These are phyloP conservation scores for Microchirus variegatus DNA, from an alignment of 2,797 vertebrate species.

Conservation along the genomic window DNA sequence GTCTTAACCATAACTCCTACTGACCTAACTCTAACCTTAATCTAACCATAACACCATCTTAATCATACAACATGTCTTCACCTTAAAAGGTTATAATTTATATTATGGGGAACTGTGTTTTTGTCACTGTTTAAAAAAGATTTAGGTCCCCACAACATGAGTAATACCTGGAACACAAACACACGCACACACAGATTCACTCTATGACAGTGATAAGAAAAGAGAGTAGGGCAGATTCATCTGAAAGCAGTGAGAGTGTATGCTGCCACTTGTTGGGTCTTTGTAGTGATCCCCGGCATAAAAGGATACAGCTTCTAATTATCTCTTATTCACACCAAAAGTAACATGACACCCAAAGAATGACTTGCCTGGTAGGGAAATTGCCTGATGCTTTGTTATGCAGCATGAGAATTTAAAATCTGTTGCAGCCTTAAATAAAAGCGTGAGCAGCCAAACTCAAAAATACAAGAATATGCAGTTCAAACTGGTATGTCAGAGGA, in stretches of 20 bases:
- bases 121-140: too few species aligned
- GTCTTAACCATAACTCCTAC: too few species aligned
- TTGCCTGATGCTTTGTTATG: conserved; percentile 56
- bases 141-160: too few species aligned
- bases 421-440: conserved; percentile 53
- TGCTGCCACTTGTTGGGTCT: conserved; percentile 68
- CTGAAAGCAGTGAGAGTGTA: conserved; percentile 42
- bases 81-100: too few species aligned
- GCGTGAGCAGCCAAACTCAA: conserved; percentile 15
- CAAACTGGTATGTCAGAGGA: conserved; percentile 6
- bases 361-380: conserved; percentile 58
- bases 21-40: too few species aligned
- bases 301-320: conserved; percentile 73
- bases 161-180: conserved; percentile 1
- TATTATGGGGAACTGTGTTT: too few species aligned
- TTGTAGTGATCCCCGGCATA: conserved; percentile 54
- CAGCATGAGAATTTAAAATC: conserved; percentile 49
- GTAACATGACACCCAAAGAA: conserved; percentile 48
- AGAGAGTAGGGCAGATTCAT: conserved; percentile 50
- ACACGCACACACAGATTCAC: conserved; percentile 41
- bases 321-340: conserved; percentile 66
- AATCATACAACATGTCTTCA: too few species aligned
- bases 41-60: too few species aligned
- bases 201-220: conserved; percentile 48
- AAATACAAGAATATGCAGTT: conserved; percentile 16